Evolutionary conservation across 1,140 invertebrate species (phyloP).

Genomic region (Harpegnathos saltator): DNA sequence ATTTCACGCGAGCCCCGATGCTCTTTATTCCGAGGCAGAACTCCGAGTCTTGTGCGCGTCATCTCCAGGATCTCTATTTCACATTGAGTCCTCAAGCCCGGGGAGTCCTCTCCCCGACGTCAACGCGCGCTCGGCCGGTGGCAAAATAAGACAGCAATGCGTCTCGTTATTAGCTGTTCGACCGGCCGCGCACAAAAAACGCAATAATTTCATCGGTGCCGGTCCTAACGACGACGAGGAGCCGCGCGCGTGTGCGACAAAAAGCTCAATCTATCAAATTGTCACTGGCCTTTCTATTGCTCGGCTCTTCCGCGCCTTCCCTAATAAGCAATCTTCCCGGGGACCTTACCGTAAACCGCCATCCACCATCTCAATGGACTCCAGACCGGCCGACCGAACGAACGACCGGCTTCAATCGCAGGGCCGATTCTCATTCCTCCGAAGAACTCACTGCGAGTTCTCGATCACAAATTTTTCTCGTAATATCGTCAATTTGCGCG

Average conservation of each 20-base stretch:
- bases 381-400: conserved; percentile 38
- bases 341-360: conserved; percentile 65
- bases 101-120: not conserved
- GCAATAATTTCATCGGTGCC: conserved; percentile 67
- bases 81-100: not conserved
- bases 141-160: conserved; percentile 64
- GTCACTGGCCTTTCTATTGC: conserved; percentile 79
- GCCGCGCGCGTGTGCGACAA: conserved; percentile 65
- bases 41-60: no score
- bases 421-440: conserved; percentile 48
- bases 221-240: conserved; percentile 67
- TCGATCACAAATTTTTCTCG: conserved; percentile 32
- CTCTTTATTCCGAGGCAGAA: no score
- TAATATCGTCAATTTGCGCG: conserved; percentile 8
- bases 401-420: conserved; percentile 59
- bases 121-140: conserved; percentile 31
- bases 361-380: conserved; percentile 58
- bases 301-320: conserved; percentile 63
- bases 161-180: conserved; percentile 73
- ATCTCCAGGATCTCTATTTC: not conserved
- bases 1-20: conserved; percentile 19
- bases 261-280: conserved; percentile 82
- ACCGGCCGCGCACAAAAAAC: conserved; percentile 64
- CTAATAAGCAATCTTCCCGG: conserved; percentile 77
- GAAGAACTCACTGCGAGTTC: not conserved